Conservation (phyloP, 2,113 vertebrate genomes). For the Myotis yumanensis region DNA sequence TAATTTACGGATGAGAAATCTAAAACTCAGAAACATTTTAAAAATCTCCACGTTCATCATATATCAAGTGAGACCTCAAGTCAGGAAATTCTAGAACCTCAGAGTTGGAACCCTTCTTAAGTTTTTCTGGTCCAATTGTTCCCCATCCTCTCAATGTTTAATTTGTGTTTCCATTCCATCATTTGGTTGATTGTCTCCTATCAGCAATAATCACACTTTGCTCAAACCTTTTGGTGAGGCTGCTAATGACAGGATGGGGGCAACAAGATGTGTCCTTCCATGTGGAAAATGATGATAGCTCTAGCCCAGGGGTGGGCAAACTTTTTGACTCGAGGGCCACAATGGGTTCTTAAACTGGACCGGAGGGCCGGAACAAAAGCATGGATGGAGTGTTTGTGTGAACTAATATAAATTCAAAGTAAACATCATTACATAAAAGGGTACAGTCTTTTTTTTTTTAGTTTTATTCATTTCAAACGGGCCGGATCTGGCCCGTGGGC, state of each 20-base stretch:
- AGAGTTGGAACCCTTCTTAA: background rate
- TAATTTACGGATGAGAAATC: background rate
- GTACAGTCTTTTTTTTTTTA: no score
- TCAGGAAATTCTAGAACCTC: background rate
- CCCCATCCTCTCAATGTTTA: background rate
- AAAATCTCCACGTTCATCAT: background rate
- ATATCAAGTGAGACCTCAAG: no score
- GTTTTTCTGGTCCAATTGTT: background rate
- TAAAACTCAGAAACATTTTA: background rate
- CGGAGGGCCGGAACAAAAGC: no score
- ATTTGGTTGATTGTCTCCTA: background rate
- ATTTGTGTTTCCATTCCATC: background rate
- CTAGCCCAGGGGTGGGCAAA: no score
- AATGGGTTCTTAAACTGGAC: no score
- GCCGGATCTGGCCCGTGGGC: no score
- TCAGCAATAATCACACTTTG: background rate
- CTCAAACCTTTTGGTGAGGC: background rate
- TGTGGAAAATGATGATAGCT: background rate
- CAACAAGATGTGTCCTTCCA: background rate
- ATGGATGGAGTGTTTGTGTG: no score
- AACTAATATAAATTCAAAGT: no score
- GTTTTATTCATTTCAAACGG: no score
- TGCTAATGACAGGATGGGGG: background rate
- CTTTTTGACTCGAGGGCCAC: no score
- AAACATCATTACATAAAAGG: no score